A percentile compares a stretch with the other conserved stretches of the same genome.
Evolutionary conservation across 2,888 invertebrate species (phyloP).

Genomic region (Aphelenchoides bicaudatus): DNA sequence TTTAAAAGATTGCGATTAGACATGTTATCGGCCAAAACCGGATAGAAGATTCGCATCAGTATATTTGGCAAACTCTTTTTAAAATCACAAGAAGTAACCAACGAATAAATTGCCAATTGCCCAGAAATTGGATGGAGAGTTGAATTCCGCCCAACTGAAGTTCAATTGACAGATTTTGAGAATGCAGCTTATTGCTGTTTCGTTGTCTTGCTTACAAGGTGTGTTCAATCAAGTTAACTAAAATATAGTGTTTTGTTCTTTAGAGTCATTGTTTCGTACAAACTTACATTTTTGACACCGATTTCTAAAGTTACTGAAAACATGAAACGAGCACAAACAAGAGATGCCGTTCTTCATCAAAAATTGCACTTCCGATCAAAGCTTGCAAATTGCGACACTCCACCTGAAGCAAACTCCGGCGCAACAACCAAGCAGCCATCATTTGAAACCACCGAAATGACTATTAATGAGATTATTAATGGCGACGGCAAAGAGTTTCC

Average conservation of each 20-base stretch:
- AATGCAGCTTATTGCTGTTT: constrained; percentile 98
- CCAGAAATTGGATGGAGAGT: constrained; percentile 97
- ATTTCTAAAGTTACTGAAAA: constrained; percentile 74
- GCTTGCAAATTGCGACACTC: constrained; percentile 48
- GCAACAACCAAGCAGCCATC: constrained; percentile 38
- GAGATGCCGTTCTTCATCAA: constrained; percentile 77
- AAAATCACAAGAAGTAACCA: no score
- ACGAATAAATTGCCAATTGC: no score
- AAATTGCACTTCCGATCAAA: constrained; percentile 87
- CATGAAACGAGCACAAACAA: constrained; percentile 87
- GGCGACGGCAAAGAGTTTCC: constrained; percentile 83
- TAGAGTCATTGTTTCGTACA: constrained; percentile 89
- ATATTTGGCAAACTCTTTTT: no score
- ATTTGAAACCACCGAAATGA: constrained; percentile 70
- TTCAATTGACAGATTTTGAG: constrained; percentile 97
- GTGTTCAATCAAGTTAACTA: constrained; percentile 5
- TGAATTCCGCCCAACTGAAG: constrained; percentile 89
- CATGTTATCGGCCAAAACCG: no score
- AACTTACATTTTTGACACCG: constrained; percentile 90
- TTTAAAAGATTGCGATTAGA: no score
- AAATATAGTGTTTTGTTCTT: constrained; percentile 16
- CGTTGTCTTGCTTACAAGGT: constrained; percentile 81
- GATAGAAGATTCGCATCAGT: no score
- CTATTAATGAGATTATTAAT: constrained; percentile 92
- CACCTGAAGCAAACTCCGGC: constrained; percentile 49